Conservation (phyloP, 2,113 vertebrate species). For the Calidris pugnax region DNA sequence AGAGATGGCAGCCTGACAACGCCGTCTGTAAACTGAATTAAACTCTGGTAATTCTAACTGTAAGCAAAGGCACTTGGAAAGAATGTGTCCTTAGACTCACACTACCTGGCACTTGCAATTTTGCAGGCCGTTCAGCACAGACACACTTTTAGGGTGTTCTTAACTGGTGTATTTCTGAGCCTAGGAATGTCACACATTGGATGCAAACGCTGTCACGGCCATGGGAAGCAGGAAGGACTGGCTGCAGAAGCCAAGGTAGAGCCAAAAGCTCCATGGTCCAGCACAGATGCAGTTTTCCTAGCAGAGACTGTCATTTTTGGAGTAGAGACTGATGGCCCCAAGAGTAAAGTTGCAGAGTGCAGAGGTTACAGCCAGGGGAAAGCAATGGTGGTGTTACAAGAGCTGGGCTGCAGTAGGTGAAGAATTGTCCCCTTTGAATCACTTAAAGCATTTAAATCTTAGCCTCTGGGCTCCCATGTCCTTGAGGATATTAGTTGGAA, state of each 20-base stretch:
- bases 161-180: background rate
- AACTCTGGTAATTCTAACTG: background rate
- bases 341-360: background rate
- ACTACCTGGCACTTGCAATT: background rate
- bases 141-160: background rate
- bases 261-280: background rate
- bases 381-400: background rate
- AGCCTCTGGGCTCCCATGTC: conserved; percentile 5
- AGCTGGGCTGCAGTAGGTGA: background rate
- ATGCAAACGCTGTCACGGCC: background rate
- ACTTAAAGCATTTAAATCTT: background rate
- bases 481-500: conserved; percentile 37
- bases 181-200: background rate
- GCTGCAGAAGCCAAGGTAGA: background rate
- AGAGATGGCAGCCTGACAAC: background rate
- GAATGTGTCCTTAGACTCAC: background rate
- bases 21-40: background rate
- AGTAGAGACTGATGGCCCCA: background rate
- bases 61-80: background rate
- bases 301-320: background rate
- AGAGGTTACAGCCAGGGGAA: background rate
- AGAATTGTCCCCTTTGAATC: background rate
- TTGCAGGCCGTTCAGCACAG: background rate
- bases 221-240: background rate
- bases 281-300: background rate